Evolutionary conservation across 1,140 invertebrate genomes (phyloP).

Genomic region (Drosophila punjabiensis): DNA sequence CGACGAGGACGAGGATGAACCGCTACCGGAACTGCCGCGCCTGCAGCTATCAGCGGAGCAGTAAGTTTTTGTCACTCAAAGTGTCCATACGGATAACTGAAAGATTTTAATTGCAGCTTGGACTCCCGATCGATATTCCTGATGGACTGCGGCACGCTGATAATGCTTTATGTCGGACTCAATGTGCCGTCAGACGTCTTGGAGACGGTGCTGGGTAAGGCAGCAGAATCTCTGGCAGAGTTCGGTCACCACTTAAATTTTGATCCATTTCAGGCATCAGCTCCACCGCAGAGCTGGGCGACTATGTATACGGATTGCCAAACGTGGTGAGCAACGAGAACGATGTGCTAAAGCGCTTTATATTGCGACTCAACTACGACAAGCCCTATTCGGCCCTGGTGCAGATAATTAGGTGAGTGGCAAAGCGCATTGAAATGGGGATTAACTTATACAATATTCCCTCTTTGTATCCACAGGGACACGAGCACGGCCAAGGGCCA

Average conservation of each 20-base stretch:
- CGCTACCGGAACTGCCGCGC: conserved; percentile 88
- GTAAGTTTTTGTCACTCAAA: conserved; percentile 68
- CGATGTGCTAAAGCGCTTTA: conserved; percentile 91
- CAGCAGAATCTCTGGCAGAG: background rate
- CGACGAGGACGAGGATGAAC: conserved; percentile 87
- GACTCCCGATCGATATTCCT: conserved; percentile 96
- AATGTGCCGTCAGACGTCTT: conserved; percentile 92
- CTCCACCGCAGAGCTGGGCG: conserved; percentile 86
- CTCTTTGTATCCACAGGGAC: conserved; percentile 88
- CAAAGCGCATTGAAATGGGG: background rate
- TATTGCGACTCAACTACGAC: conserved; percentile 93
- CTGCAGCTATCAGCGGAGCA: conserved; percentile 90
- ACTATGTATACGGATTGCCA: conserved; percentile 91
- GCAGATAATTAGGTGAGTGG: conserved; percentile 92
- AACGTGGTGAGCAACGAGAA: conserved; percentile 92
- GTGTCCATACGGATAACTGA: background rate
- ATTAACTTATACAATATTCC: background rate
- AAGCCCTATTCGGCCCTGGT: conserved; percentile 92
- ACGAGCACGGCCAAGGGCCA: conserved; percentile 92
- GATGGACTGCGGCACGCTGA: conserved; percentile 93
- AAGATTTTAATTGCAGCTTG: conserved; percentile 86
- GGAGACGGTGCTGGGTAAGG: conserved; percentile 89
- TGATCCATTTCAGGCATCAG: conserved; percentile 86
- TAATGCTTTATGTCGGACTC: conserved; percentile 95
- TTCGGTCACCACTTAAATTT: background rate